Evolutionary conservation across 2,888 invertebrate species (phyloP).

Genomic region (Drosophila nigritarsus): DNA sequence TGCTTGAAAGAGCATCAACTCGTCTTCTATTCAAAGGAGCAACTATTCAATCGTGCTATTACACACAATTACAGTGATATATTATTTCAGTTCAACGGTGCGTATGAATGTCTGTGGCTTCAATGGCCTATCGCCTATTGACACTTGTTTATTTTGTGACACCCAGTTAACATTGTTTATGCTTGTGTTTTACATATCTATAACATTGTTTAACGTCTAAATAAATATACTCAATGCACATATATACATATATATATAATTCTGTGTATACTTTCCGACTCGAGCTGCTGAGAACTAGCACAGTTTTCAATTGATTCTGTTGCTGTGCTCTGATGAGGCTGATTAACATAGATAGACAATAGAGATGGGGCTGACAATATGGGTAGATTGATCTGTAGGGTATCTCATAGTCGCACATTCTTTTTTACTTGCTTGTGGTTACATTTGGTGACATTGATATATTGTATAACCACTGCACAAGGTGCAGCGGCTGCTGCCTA

Average conservation of each 20-base stretch:
- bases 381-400: neutral
- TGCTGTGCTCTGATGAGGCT: conserved; percentile 14
- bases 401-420: neutral
- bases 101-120: conserved; percentile 43
- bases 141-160: conserved; percentile 75
- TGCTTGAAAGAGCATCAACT: neutral
- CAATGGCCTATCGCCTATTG: conserved; percentile 65
- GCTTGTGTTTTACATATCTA: conserved; percentile 14
- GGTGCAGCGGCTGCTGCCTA: conserved; percentile 25
- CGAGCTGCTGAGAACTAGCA: conserved; percentile 15
- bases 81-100: conserved; percentile 47
- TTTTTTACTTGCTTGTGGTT: conserved; percentile 30
- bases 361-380: neutral
- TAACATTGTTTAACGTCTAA: conserved; percentile 1
- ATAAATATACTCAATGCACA: conserved; percentile 2
- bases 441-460: conserved; percentile 31
- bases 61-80: conserved; percentile 54
- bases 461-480: conserved; percentile 25
- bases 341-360: conserved; percentile 29
- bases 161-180: conserved; percentile 50
- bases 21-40: neutral
- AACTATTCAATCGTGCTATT: conserved; percentile 18
- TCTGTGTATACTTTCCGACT: neutral
- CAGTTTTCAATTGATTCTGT: conserved; percentile 15
- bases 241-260: neutral